These are phyloP conservation scores for Drosophila sp. DNA, from an alignment of 1,140 invertebrate species.

Conservation along the genomic window DNA sequence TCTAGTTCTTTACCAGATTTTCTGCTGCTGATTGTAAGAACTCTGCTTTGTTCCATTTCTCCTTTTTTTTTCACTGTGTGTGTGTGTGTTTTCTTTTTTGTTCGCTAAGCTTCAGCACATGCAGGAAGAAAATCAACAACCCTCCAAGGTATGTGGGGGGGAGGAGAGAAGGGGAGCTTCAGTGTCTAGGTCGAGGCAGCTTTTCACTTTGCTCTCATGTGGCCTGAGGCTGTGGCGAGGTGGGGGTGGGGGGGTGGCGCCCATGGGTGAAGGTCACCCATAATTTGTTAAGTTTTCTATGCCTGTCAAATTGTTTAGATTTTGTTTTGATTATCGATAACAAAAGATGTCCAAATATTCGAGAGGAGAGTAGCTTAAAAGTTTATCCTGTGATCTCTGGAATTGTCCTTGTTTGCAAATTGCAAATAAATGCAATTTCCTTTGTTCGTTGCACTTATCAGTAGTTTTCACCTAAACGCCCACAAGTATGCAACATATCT, in stretches of 20 bases:
- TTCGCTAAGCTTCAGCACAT: conserved; percentile 57
- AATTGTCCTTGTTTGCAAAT: too few species aligned
- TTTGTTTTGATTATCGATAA: conserved; percentile 7
- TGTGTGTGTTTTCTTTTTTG: conserved; percentile 4
- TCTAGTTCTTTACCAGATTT: conserved; percentile 2
- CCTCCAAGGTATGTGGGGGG: too few species aligned
- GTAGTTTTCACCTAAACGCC: conserved; percentile 11
- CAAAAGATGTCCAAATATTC: background rate
- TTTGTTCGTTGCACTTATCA: background rate
- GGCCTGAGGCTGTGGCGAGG: background rate
- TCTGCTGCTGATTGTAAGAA: background rate
- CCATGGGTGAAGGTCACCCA: conserved; percentile 49
- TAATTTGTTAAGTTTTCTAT: conserved; percentile 8
- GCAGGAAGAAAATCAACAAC: conserved; percentile 32
- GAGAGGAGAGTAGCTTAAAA: too few species aligned
- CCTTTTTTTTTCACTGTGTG: background rate
- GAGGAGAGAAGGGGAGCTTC: conserved; percentile 22
- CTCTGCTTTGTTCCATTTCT: conserved; percentile 7
- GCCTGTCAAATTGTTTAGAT: conserved; percentile 13
- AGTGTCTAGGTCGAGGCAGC: conserved; percentile 77
- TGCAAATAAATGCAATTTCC: background rate
- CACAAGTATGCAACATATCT: conserved; percentile 40
- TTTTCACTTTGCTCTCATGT: conserved; percentile 34
- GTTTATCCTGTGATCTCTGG: too few species aligned
- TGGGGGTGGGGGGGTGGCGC: background rate